phyloP scores from a whole-genome alignment of 1,140 invertebrate species.

The Drosophila navojoa region DNA sequence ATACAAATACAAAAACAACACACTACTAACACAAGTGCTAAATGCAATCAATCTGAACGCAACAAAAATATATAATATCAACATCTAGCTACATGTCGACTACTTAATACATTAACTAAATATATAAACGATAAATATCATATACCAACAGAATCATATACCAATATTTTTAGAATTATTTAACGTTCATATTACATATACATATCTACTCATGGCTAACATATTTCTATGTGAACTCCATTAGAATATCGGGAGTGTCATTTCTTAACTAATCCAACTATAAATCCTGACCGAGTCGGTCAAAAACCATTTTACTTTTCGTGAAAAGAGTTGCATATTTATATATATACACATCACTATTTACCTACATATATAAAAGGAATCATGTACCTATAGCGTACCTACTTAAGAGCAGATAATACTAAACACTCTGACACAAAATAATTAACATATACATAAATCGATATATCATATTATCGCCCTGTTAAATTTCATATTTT shows the following conservation, averaged over 20 bases:
- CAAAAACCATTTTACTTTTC: too few species aligned
- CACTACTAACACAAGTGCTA: slow-evolving; percentile 21
- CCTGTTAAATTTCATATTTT: slow-evolving; percentile 6
- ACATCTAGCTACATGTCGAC: slow-evolving; percentile 17
- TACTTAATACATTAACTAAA: slow-evolving; percentile 9
- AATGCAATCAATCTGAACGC: slow-evolving; percentile 59
- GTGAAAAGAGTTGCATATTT: not conserved
- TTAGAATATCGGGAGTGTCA: not conserved
- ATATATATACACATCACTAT: not conserved
- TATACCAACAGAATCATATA: slow-evolving; percentile 26
- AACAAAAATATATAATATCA: slow-evolving; percentile 42
- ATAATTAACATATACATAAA: not conserved
- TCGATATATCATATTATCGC: not conserved
- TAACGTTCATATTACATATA: slow-evolving; percentile 14
- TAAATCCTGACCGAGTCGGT: not conserved
- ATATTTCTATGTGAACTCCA: slow-evolving; percentile 5
- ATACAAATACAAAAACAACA: not conserved
- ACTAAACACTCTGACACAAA: not conserved
- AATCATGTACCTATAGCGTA: slow-evolving; percentile 65
- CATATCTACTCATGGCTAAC: slow-evolving; percentile 9
- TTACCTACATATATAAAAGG: slow-evolving; percentile 15
- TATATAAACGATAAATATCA: slow-evolving; percentile 19
- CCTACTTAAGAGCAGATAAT: slow-evolving; percentile 38
- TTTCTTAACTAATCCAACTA: not conserved
- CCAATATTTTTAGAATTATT: slow-evolving; percentile 51